These are phyloP conservation scores for Emesis furor DNA, from an alignment of 2,888 invertebrate genomes.

Conservation along the genomic window DNA sequence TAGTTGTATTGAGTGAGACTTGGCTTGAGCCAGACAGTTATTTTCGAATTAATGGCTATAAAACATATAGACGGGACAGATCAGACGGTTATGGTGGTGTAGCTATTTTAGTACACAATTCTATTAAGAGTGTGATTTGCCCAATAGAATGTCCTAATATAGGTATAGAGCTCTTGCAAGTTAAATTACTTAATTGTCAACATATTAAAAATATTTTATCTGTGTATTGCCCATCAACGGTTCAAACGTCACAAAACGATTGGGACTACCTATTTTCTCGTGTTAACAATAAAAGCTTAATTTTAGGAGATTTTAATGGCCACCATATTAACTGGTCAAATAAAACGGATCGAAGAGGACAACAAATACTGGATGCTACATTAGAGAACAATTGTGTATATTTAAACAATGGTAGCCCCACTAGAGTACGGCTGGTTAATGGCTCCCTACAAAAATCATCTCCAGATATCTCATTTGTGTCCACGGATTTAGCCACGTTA, in stretches of 20 bases:
- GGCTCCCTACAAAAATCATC: conserved; percentile 37
- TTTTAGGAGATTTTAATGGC: not conserved
- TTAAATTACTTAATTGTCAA: not conserved
- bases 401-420: conserved; percentile 29
- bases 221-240: not conserved
- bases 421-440: conserved; percentile 40
- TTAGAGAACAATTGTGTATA: too few species aligned
- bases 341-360: too few species aligned
- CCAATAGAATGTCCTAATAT: not conserved
- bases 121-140: not conserved
- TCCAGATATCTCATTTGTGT: conserved; percentile 47
- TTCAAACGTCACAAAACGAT: not conserved
- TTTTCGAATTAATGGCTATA: not conserved
- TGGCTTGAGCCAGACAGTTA: not conserved
- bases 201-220: not conserved
- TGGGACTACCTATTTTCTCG: not conserved
- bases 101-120: not conserved
- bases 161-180: not conserved
- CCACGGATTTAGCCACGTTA: conserved; percentile 17
- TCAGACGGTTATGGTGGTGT: not conserved
- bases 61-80: not conserved
- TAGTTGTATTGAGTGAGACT: conserved; percentile 19
- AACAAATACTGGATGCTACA: too few species aligned
- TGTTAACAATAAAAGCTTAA: not conserved
- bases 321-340: too few species aligned